Percentiles rank a stretch among this genome's conserved stretches.
These are phyloP conservation scores for Eustalomyia histrio DNA, from an alignment of 2,888 invertebrate genomes.

Conservation along the genomic window DNA sequence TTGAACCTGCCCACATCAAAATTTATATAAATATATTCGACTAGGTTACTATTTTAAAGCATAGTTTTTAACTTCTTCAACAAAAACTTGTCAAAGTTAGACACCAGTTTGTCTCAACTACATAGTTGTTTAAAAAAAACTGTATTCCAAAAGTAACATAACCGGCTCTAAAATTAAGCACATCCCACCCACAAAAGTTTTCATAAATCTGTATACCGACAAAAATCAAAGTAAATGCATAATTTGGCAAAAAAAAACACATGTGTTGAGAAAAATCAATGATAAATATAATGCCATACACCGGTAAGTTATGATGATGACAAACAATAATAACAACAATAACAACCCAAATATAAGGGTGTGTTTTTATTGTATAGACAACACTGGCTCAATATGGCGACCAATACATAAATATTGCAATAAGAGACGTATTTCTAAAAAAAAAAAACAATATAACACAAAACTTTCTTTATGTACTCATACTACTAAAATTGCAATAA, in stretches of 20 bases:
- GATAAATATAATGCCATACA: conserved; percentile 34
- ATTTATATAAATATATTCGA: too few relatives aligned
- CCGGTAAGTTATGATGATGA: conserved; percentile 41
- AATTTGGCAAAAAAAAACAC: conserved; percentile 9
- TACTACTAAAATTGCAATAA: background rate
- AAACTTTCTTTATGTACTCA: background rate
- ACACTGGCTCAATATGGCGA: conserved; percentile 56
- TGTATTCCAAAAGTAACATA: background rate
- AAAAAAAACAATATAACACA: background rate
- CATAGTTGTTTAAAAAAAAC: too few relatives aligned
- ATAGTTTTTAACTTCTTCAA: too few relatives aligned
- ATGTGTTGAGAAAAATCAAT: conserved; percentile 39
- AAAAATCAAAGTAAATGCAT: conserved; percentile 29
- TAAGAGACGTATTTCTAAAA: background rate
- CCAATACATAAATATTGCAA: conserved; percentile 48
- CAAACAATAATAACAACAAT: conserved; percentile 2
- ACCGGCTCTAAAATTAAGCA: background rate
- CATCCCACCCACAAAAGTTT: background rate
- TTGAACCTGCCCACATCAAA: too few relatives aligned
- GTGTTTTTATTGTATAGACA: conserved; percentile 33
- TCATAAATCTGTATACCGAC: background rate
- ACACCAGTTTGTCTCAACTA: too few relatives aligned
- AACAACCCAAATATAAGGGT: conserved; percentile 40
- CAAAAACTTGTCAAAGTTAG: too few relatives aligned
- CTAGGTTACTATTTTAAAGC: too few relatives aligned